Percentiles rank a stretch among this genome's conserved stretches.
These are phyloP conservation scores for Columbina picui DNA, from an alignment of 2,113 vertebrate species.

Conservation along the genomic window DNA sequence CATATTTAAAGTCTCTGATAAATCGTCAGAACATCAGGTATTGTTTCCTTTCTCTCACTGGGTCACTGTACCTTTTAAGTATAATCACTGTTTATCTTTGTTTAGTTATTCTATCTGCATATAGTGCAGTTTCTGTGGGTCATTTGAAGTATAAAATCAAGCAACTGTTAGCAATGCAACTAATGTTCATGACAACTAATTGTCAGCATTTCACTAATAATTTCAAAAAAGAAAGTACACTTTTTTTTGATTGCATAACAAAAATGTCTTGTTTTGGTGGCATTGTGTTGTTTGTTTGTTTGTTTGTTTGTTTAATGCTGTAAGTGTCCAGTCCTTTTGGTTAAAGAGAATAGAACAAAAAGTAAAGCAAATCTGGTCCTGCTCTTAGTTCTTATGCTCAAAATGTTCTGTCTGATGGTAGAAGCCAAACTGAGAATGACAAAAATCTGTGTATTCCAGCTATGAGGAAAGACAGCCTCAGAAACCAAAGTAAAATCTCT, in stretches of 20 bases:
- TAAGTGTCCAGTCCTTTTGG: neutral
- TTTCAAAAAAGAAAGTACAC: neutral
- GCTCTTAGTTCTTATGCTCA: neutral
- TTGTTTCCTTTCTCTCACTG: neutral
- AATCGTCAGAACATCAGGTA: neutral
- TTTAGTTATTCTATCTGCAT: neutral
- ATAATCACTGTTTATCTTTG: neutral
- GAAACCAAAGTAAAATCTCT: neutral
- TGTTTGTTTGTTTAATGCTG: neutral
- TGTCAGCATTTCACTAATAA: neutral
- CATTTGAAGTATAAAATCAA: neutral
- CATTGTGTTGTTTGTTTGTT: neutral
- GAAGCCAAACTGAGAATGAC: neutral
- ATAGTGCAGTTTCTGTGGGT: neutral
- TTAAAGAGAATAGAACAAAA: neutral
- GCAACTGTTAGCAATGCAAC: neutral
- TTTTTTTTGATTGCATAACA: neutral
- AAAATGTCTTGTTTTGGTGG: neutral
- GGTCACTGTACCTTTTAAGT: neutral
- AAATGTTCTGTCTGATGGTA: neutral
- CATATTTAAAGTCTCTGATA: neutral
- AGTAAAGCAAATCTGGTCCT: neutral
- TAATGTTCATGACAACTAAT: neutral
- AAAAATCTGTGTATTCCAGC: neutral
- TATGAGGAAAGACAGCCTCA: neutral